Evolutionary conservation across 2,797 vertebrate genomes (phyloP).

Genomic region (Darevskia mixta): DNA sequence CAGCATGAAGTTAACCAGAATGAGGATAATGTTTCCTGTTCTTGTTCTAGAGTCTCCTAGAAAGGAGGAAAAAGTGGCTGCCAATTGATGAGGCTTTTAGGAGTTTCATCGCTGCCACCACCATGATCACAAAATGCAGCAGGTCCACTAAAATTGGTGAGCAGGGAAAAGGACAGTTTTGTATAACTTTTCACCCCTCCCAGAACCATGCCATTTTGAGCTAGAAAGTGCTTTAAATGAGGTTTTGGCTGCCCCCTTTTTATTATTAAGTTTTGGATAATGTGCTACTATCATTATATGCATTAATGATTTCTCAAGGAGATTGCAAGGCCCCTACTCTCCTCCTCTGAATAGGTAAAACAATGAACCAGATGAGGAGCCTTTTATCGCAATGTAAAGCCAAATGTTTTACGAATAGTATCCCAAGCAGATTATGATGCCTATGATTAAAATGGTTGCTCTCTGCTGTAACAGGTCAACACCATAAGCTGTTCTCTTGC

Average conservation of each 20-base stretch:
- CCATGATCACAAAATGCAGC: background rate
- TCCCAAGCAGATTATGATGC: background rate
- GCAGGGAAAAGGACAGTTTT: background rate
- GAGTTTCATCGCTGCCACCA: background rate
- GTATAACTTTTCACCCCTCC: background rate
- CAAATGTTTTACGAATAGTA: background rate
- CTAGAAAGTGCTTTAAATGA: background rate
- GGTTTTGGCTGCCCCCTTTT: background rate
- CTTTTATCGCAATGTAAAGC: background rate
- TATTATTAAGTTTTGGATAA: background rate
- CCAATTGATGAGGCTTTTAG: background rate
- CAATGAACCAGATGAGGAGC: background rate
- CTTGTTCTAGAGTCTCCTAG: background rate
- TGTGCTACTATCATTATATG: background rate
- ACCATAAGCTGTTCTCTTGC: background rate
- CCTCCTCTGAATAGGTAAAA: too few species aligned
- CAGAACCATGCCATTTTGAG: too few species aligned
- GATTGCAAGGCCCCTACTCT: background rate
- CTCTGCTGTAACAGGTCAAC: background rate
- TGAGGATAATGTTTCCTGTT: background rate
- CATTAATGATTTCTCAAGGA: background rate
- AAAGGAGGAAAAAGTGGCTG: background rate
- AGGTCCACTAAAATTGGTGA: background rate
- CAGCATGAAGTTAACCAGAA: background rate
- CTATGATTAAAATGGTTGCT: background rate